Evolutionary conservation across 2,888 invertebrate genomes (phyloP).

Genomic region (Eilema depressum): DNA sequence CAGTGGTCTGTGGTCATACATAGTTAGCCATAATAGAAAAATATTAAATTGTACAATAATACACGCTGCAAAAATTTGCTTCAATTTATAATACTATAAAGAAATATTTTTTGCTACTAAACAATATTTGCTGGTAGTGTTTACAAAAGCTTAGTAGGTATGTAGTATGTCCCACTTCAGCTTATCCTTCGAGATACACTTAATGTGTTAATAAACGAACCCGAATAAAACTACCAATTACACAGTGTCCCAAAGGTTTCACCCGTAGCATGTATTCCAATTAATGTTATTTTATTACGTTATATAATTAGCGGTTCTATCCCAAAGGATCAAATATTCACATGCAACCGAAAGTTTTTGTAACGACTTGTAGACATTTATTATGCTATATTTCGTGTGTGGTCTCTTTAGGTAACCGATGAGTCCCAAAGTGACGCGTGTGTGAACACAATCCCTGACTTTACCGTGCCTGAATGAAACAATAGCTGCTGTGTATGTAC

Average conservation of each 20-base stretch:
- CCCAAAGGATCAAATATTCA: conserved; percentile 4
- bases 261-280: conserved; percentile 13
- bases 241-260: conserved; percentile 5
- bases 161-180: neutral
- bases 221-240: conserved; percentile 12
- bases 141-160: neutral
- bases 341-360: conserved; percentile 3
- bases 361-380: neutral
- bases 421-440: neutral
- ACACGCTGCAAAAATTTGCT: too few species aligned
- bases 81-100: neutral
- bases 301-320: conserved; percentile 8
- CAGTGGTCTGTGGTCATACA: too few species aligned
- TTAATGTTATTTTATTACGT: conserved; percentile 14
- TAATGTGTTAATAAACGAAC: conserved; percentile 13
- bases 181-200: neutral
- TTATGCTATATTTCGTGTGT: neutral
- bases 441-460: neutral
- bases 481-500: neutral
- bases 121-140: neutral
- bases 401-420: neutral
- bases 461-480: neutral
- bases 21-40: too few species aligned
- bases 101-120: neutral
- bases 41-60: too few species aligned